These are phyloP conservation scores for Cerastis leucographa DNA, from an alignment of 2,888 invertebrate species.

Conservation along the genomic window DNA sequence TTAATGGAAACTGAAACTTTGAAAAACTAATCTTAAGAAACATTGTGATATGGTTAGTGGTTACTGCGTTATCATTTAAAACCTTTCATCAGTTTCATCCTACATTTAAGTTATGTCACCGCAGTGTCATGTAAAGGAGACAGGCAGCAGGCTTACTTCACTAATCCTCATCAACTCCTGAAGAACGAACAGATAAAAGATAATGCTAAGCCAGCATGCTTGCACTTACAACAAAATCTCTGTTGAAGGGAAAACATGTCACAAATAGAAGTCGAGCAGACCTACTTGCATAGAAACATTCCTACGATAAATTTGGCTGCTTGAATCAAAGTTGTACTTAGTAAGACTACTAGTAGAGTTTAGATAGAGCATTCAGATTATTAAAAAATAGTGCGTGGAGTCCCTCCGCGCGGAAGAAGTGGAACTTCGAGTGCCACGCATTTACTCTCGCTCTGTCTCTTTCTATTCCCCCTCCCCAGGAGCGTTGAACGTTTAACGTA, in stretches of 20 bases:
- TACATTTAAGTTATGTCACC: not conserved
- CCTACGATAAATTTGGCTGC: not conserved
- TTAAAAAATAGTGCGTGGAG: no score
- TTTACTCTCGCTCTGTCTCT: no score
- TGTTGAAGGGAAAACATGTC: not conserved
- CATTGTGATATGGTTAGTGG: not conserved
- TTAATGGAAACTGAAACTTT: not conserved
- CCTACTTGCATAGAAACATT: not conserved
- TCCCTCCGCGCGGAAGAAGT: no score
- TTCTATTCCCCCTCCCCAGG: no score
- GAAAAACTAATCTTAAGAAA: not conserved
- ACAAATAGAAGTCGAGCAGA: not conserved
- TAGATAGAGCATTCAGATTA: not conserved
- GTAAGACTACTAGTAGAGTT: no score
- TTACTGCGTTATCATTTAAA: not conserved
- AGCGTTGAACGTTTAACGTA: no score
- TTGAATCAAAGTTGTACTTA: not conserved
- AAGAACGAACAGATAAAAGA: not conserved
- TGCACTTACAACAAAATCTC: not conserved
- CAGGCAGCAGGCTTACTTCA: not conserved
- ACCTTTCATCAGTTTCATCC: no score
- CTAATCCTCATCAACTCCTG: conserved; percentile 7
- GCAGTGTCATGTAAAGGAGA: not conserved
- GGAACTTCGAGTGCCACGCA: no score
- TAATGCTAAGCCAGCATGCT: not conserved